Evolutionary conservation across 2,888 invertebrate genomes (phyloP).

Genomic region (Therioaphis trifolii): DNA sequence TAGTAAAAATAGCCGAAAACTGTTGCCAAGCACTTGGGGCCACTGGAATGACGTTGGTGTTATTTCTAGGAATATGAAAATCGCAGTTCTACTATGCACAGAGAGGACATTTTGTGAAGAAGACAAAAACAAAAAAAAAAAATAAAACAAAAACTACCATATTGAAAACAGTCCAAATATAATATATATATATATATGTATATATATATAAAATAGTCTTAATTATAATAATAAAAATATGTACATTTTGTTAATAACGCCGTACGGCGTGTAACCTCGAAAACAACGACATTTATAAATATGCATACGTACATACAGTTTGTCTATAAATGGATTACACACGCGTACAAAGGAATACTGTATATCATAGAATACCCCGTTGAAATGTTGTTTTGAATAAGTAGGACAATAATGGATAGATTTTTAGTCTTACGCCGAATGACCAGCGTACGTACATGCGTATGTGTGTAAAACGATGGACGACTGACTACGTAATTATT

Average conservation of each 20-base stretch:
- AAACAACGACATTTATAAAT: slow-evolving; percentile 12
- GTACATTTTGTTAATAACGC: not conserved
- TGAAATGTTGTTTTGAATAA: slow-evolving; percentile 9
- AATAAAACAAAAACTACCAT: not conserved
- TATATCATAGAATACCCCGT: not conserved
- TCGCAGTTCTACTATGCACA: not conserved
- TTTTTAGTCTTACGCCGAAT: not conserved
- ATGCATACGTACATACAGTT: not conserved
- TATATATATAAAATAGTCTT: too few species aligned
- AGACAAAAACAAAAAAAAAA: not conserved
- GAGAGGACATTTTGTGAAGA: slow-evolving; percentile 8
- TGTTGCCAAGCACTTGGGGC: slow-evolving; percentile 50
- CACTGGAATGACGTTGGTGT: slow-evolving; percentile 50
- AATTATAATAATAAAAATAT: not conserved
- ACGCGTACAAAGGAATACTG: not conserved
- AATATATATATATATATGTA: too few species aligned
- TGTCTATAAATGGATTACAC: not conserved
- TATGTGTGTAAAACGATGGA: not conserved
- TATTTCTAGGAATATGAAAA: slow-evolving; percentile 55
- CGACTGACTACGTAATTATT: not conserved
- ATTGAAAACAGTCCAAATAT: slow-evolving; percentile 41
- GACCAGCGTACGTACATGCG: not conserved
- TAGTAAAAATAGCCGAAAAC: slow-evolving; percentile 53
- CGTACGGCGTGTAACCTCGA: slow-evolving; percentile 9
- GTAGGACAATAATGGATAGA: slow-evolving; percentile 14